Evolutionary conservation across 2,113 vertebrate genomes (phyloP).

Genomic region (Platichthys flesus): DNA sequence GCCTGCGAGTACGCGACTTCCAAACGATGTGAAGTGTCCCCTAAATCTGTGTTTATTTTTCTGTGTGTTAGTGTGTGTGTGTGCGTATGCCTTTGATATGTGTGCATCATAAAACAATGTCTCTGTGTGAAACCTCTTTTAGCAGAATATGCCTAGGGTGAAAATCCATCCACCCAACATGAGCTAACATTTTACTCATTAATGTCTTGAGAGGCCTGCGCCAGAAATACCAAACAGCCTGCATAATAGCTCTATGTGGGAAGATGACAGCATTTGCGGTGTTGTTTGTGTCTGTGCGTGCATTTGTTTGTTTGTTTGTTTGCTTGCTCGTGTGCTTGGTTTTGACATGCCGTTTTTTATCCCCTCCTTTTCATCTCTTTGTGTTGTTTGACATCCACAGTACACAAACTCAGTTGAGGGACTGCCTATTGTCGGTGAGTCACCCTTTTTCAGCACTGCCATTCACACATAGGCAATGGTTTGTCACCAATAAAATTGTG

Average conservation of each 20-base stretch:
- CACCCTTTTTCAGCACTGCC: conserved; percentile 9
- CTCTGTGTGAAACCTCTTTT: conserved; percentile 64
- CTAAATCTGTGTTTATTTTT: conserved; percentile 56
- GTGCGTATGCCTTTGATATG: conserved; percentile 36
- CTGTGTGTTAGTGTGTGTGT: conserved; percentile 7
- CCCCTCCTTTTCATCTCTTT: conserved; percentile 29
- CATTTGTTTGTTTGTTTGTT: conserved; percentile 8
- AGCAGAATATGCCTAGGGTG: conserved; percentile 67
- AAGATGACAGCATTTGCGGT: conserved; percentile 27
- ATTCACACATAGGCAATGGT: conserved; percentile 51
- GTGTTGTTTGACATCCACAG: conserved; percentile 48
- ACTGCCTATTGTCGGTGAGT: conserved; percentile 30
- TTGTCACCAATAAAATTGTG: conserved; percentile 35
- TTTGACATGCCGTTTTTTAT: conserved; percentile 21
- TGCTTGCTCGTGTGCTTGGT: conserved; percentile 28
- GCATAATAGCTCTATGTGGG: conserved; percentile 36
- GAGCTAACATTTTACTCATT: conserved; percentile 72
- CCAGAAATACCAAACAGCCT: conserved; percentile 59
- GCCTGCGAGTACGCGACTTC: conserved; percentile 40
- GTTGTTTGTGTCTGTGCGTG: conserved; percentile 10
- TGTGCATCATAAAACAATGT: conserved; percentile 56
- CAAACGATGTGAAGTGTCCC: conserved; percentile 33
- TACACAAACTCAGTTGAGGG: conserved; percentile 15
- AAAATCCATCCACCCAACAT: conserved; percentile 68
- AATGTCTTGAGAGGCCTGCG: conserved; percentile 62